Percentiles rank a stretch among this genome's conserved stretches.
Evolutionary conservation across 92 coral and sea anemone genomes (phyloP).

Genomic region (Paragorgia papillata): DNA sequence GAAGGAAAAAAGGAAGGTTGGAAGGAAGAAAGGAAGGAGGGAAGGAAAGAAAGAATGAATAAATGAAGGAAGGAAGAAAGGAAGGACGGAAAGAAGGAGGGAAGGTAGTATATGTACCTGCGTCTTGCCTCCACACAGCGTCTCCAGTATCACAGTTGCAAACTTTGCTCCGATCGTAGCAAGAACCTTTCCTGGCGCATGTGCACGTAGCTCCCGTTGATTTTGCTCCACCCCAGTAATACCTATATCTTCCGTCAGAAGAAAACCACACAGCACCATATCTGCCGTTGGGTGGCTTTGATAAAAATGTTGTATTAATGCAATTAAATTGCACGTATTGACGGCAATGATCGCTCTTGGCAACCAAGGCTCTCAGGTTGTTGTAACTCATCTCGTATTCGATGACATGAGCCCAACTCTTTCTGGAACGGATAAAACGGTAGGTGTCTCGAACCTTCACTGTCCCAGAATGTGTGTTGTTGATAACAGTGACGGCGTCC

Average conservation of each 20-base stretch:
- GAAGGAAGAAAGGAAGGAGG: no score
- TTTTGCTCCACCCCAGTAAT: conserved; percentile 93
- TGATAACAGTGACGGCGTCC: conserved; percentile 70
- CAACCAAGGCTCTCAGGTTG: conserved; percentile 72
- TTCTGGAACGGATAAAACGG: conserved; percentile 47
- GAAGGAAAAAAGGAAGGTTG: no score
- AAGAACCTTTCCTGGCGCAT: conserved; percentile 72
- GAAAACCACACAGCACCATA: conserved; percentile 81
- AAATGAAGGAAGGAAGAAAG: no score
- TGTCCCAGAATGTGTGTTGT: conserved; percentile 62
- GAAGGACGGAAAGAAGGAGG: no score
- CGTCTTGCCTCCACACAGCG: conserved; percentile 80
- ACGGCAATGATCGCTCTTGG: conserved; percentile 72
- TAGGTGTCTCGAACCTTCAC: conserved; percentile 39
- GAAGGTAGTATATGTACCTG: conserved; percentile 63
- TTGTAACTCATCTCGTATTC: conserved; percentile 53
- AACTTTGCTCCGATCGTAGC: conserved; percentile 67
- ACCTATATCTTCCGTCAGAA: conserved; percentile 55
- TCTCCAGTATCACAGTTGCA: conserved; percentile 94
- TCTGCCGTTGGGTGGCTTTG: conserved; percentile 65
- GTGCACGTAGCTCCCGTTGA: conserved; percentile 69
- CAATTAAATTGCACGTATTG: conserved; percentile 83
- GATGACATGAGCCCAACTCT: conserved; percentile 69
- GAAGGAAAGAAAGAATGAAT: no score
- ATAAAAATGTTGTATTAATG: conserved; percentile 68